Evolutionary conservation across 2,888 invertebrate genomes (phyloP), one percentile per base, ranked within the genome.

Genomic region (Iphiclides podalirius): DNA sequence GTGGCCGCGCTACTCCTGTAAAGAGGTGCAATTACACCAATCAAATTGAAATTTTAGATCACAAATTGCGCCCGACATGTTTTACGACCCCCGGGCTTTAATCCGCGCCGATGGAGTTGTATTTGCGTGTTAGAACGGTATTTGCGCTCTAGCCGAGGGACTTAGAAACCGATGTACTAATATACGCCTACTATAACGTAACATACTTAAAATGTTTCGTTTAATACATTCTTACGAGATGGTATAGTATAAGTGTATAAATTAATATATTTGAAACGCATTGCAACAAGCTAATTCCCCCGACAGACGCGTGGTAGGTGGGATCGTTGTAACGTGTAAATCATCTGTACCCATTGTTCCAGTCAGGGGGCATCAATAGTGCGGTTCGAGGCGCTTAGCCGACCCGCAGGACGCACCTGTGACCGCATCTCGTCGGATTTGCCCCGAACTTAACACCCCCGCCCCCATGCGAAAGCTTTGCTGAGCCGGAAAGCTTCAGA

Each of bases 21-120:
- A 85, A 85, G 85, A 87, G 84, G 82, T 87, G 86, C 84, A 84
- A 88, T 88, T 88, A 87, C 81, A 86, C 80, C 83, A 84, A 88
- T 87, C 83, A 87, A 87, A 87, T 80, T 78, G 77, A 78, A 79
- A 86, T 88, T 86, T 82, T 74, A 74, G 76, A 75, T 62, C 69
- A 82, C 85, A 86, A 88, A 87, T 87, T 86, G 79, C 80, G 67
- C 64, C 67, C 78, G 72, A 78, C 80, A 71, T 80, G 77, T 81
- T 85, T 83, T 78, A 81, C 75, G 71, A 67, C 68, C 57, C 52
- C 56, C 54, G 52, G 55, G 64, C 54, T 61, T 67, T 72, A 77
- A 72, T 70, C 70, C 66, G 55, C 40, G 11, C 7, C n/a, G 20
- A 6, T 6, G 8, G 52, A 61, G 64, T 63, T 61, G 62, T 60